These are phyloP conservation scores for Platichthys stellatus DNA, from an alignment of 2,113 vertebrate species.

Conservation along the genomic window DNA sequence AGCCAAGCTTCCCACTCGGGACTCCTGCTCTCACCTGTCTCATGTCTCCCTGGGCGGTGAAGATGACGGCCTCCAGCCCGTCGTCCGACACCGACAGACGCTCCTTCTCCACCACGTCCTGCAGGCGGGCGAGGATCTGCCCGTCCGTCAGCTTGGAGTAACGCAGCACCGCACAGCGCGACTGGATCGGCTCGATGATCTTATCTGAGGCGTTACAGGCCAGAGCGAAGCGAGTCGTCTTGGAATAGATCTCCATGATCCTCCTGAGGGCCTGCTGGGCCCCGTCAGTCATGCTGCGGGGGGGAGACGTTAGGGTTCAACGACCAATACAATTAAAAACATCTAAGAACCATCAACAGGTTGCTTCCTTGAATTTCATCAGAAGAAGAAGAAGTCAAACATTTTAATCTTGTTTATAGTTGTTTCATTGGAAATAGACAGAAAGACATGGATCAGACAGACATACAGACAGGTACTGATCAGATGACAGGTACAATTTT, in stretches of 20 bases:
- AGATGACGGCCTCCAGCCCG: constrained; percentile 95
- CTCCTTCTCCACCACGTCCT: constrained; percentile 91
- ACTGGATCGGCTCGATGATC: constrained; percentile 98
- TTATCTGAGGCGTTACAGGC: constrained; percentile 97
- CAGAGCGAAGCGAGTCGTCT: constrained; percentile 95
- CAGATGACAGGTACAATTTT: no score
- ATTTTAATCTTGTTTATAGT: no score
- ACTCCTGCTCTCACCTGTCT: constrained; percentile 86
- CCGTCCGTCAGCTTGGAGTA: constrained; percentile 94
- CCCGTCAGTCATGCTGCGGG: constrained; percentile 94
- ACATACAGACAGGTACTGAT: no score
- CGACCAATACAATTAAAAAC: no score
- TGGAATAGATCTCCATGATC: constrained; percentile 99
- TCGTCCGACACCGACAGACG: constrained; percentile 87
- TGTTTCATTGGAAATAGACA: no score
- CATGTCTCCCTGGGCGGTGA: constrained; percentile 99
- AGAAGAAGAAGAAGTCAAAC: no score
- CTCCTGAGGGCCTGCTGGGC: constrained; percentile 96
- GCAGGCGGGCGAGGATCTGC: constrained; percentile 90
- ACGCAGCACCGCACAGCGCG: constrained; percentile 94
- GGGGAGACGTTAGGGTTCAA: not conserved
- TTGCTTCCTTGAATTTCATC: no score
- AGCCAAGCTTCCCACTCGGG: rapidly evolving
- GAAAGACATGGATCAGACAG: no score
- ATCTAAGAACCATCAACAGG: no score